Base-by-base conservation (phyloP, 2,113 vertebrate genomes). In the Petaurus breviceps region DNA sequence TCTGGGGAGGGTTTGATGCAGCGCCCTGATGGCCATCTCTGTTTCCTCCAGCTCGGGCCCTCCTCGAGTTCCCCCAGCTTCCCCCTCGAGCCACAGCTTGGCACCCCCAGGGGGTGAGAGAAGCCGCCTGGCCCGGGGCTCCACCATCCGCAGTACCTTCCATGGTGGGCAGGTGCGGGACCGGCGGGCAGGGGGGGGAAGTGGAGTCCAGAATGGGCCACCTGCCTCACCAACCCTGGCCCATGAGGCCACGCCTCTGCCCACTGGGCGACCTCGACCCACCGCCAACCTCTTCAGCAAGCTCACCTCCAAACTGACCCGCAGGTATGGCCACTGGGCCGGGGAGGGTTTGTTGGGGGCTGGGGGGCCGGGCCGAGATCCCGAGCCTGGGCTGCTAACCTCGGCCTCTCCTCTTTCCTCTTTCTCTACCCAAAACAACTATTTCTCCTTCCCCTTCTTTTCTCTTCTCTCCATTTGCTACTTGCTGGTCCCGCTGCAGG, bases 241-340 rank as follows among this genome's bases (percentile, higher is more conserved):
- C 10, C 99, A 99, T 0, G 99, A 99, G 55, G 98, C 99, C 92
- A 98, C 98, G 51, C 98, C 99, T 0, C 95, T 99, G 97, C 99
- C 99, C 23, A 98, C 99, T 3, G 99, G 99, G 93, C 98, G 99
- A 92, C 99, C 99, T 57, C 99, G 99, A 0, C 99, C 99, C 96
- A 99, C 99, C 0, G 98, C 99, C 98, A 99, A 99, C 98, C 99
- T 99, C 97, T 99, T 99, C 94, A 99, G 99, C 97, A 99, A 99
- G 95, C 97, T 99, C 98, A 99, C 99, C 97, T 99, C 99, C 98
- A 99, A 99, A 98, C 96, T 99, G 98, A 99, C 99, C 25, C 99
- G 99, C 98, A 99, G 99, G 99, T 99, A 98, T 99, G 99, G 7
- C 50, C 77, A 14, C 0, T 0, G 0, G 90, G 89, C n/a, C 0